Percentiles rank a stretch among this genome's conserved stretches.
These are phyloP conservation scores for Cheilinus undulatus DNA, from an alignment of 2,113 vertebrate species.

Conservation along the genomic window DNA sequence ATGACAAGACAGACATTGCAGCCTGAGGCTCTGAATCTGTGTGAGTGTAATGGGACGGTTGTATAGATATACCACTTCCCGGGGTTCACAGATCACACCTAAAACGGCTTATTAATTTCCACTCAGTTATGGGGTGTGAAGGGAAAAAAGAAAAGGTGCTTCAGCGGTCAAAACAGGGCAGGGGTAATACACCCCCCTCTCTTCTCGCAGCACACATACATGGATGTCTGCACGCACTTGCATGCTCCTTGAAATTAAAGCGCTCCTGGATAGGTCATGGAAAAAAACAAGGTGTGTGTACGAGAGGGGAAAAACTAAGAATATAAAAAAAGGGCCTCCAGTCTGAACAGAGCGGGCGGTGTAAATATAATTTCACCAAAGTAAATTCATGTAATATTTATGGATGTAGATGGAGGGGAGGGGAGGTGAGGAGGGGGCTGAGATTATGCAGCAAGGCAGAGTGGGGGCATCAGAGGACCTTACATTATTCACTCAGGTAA, in stretches of 20 bases:
- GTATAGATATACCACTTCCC: conserved; percentile 60
- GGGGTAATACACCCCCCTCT: conserved; percentile 10
- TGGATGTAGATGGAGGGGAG: conserved; percentile 51
- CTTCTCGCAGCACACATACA: not conserved
- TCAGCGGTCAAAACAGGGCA: conserved; percentile 51
- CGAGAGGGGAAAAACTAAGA: conserved; percentile 14
- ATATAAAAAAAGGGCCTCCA: conserved; percentile 22
- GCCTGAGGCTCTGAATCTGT: conserved; percentile 35
- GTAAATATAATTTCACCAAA: conserved; percentile 68
- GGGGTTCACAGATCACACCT: conserved; percentile 80
- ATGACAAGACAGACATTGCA: conserved; percentile 69
- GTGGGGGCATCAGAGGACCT: conserved; percentile 47
- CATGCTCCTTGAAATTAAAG: conserved; percentile 70
- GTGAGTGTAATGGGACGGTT: conserved; percentile 25
- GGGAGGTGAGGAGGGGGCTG: conserved; percentile 12
- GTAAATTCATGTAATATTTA: conserved; percentile 79
- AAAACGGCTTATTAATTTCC: conserved; percentile 83
- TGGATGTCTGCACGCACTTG: conserved; percentile 23
- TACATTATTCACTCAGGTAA: conserved; percentile 72
- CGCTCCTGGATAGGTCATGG: conserved; percentile 50
- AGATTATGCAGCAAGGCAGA: conserved; percentile 57
- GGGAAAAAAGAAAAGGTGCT: conserved; percentile 59
- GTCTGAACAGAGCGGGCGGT: conserved; percentile 39
- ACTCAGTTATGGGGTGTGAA: conserved; percentile 75
- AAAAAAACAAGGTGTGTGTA: conserved; percentile 15